A percentile compares a stretch with the other conserved stretches of the same genome.
Conservation (phyloP, 2,888 invertebrate species). For the Drosophila anomalata region DNA sequence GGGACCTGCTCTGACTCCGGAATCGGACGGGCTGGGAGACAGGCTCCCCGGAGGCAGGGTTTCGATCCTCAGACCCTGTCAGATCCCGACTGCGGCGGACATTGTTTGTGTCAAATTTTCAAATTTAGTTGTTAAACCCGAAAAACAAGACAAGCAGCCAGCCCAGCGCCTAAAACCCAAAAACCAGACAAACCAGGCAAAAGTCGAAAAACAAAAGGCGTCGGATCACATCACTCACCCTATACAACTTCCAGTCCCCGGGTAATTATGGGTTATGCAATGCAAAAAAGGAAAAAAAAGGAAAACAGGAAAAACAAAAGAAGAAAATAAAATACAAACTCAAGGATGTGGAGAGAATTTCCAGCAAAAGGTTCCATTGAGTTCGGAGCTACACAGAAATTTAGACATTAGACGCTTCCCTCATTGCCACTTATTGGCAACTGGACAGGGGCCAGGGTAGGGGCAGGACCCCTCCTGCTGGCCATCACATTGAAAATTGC, state of each 20-base stretch:
- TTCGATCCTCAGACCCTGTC: conserved; percentile 26
- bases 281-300: conserved; percentile 48
- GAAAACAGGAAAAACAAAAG: conserved; percentile 39
- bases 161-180: conserved; percentile 22
- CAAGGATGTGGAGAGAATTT: conserved; percentile 19
- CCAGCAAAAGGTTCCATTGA: conserved; percentile 44
- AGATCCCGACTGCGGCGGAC: conserved; percentile 45
- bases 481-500: conserved; percentile 38
- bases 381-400: conserved; percentile 58
- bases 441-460: conserved; percentile 15
- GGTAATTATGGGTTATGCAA: conserved; percentile 75
- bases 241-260: conserved; percentile 33
- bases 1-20: conserved; percentile 30
- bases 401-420: conserved; percentile 76
- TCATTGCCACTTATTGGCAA: conserved; percentile 76
- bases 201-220: conserved; percentile 66
- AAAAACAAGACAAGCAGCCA: conserved; percentile 68
- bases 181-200: conserved; percentile 33
- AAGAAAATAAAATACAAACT: conserved; percentile 29
- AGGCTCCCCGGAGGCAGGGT: conserved; percentile 58
- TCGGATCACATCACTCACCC: conserved; percentile 63
- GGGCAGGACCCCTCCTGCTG: conserved; percentile 41
- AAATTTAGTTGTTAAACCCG: conserved; percentile 80
- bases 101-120: conserved; percentile 78
- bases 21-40: conserved; percentile 26